Evolutionary conservation across 1,140 invertebrate species (phyloP), one percentile per base, ranked within the genome.

Genomic region (Coptotermes formosanus): DNA sequence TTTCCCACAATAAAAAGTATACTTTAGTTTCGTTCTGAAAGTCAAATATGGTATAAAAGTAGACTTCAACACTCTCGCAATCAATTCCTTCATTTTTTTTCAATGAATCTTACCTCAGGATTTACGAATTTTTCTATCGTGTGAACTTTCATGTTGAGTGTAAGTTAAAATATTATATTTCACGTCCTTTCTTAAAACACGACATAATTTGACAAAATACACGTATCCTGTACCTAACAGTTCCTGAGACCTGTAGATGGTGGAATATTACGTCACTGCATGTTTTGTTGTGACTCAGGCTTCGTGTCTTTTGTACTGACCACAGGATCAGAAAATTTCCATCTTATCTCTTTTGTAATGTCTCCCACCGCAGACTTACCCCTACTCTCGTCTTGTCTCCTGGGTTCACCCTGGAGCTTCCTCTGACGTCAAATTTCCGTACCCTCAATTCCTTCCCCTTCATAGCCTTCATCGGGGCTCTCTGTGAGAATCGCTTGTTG

Each of bases 401-500:
- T 75, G 64, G 64, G 64, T 75, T 30, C 64, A n/a, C 64, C 32
- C 83, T 84, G 83, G 48, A 84, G 43, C 32, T 43, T 38, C 48
- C 86, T 84, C 59, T 86, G 81, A 64, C 75, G 91, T 90, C 91
- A 92, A 69, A 92, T 92, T 84, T 92, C 91, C 3, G 64, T 75
- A 9, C 64, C 64, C n/a, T 75, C 64, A 8, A 87, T 88, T 19
- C 90, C 93, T 89, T 97, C 96, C 45, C 96, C 96, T 82, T 96
- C 96, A 89, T 97, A 97, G 2, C 96, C 96, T 89, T 97, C 96
- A 89, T 97, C 96, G 11, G 96, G 96, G 89, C 96, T 97, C 88
- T 97, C 96, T 7, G 95, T 94, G 87, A 95, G 92, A n/a, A 93
- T 92, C 11, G 9, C 85, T 75, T 85, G 85, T n/a, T 44, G 85